phyloP scores from a whole-genome alignment of 2,888 invertebrate genomes.

The Napeogenes sylphis region DNA sequence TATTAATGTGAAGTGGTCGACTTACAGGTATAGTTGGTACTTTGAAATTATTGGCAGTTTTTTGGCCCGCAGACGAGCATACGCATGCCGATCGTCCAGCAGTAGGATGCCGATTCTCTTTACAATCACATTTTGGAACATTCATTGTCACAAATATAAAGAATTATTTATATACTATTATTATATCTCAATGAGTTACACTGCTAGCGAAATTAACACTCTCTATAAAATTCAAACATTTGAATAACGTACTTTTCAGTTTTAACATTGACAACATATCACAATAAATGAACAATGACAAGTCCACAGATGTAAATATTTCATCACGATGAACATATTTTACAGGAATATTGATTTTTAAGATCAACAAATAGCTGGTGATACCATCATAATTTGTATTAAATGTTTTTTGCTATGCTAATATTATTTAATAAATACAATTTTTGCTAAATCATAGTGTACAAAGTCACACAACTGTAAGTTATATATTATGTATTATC shows the following conservation, averaged over 20 bases:
- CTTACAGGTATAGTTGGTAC: conserved; percentile 57
- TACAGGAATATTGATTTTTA: too few species aligned
- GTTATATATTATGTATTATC: too few species aligned
- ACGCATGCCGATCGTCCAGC: conserved; percentile 45
- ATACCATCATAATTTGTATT: too few species aligned
- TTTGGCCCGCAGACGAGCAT: conserved; percentile 44
- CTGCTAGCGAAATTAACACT: too few species aligned
- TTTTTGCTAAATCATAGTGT: too few species aligned
- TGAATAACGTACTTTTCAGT: conserved; percentile 28
- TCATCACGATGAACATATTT: too few species aligned
- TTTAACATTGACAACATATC: conserved; percentile 1
- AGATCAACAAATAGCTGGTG: too few species aligned
- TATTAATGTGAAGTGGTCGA: conserved; percentile 45
- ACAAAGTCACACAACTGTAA: too few species aligned
- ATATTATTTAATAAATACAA: too few species aligned
- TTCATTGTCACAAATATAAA: conserved; percentile 42
- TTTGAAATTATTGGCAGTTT: conserved; percentile 59
- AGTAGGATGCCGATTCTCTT: conserved; percentile 56
- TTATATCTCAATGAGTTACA: too few species aligned
- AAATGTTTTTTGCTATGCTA: too few species aligned
- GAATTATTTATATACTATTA: neutral
- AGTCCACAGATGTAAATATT: neutral
- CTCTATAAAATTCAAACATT: conserved; percentile 32
- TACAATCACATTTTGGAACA: conserved; percentile 53
- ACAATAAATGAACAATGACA: neutral